Conservation (phyloP, 2,888 invertebrate genomes). For the Cenopis cana region DNA sequence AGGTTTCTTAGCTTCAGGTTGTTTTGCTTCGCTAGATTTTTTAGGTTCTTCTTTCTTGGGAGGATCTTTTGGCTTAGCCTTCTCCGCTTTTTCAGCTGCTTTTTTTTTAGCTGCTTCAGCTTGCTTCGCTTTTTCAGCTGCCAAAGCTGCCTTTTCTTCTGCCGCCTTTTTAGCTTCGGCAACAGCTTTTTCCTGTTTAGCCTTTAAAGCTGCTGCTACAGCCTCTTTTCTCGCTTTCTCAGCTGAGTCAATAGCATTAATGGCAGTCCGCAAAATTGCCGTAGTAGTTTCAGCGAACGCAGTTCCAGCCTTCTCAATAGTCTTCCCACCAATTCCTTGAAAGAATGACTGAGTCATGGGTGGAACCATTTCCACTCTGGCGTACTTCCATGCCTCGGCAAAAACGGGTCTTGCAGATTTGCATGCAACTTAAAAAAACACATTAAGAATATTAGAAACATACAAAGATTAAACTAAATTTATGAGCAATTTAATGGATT, state of each 20-base stretch:
- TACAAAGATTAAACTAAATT: background rate
- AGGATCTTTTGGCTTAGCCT: conserved; percentile 45
- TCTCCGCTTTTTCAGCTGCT: conserved; percentile 37
- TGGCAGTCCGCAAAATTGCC: conserved; percentile 51
- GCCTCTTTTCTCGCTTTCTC: conserved; percentile 53
- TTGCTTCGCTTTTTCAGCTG: conserved; percentile 47
- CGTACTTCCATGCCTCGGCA: conserved; percentile 67
- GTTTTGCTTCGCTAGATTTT: conserved; percentile 38
- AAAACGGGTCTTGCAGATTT: conserved; percentile 56
- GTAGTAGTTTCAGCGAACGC: conserved; percentile 56
- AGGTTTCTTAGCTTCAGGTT: conserved; percentile 37
- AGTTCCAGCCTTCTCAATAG: conserved; percentile 58
- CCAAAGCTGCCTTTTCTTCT: conserved; percentile 47
- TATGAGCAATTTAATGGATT: background rate
- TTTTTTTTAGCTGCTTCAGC: conserved; percentile 48
- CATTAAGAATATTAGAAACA: background rate
- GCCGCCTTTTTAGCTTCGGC: conserved; percentile 53
- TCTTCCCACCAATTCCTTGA: conserved; percentile 60
- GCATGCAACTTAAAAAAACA: conserved; percentile 58
- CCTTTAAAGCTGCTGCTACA: conserved; percentile 56
- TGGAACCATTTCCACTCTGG: conserved; percentile 74
- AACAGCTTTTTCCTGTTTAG: conserved; percentile 47
- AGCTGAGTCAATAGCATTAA: conserved; percentile 62
- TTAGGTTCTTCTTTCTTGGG: conserved; percentile 47
- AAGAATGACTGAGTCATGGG: conserved; percentile 64